Evolutionary conservation across 92 coral and sea anemone species (phyloP).

Genomic region (Nematostella vectensis): DNA sequence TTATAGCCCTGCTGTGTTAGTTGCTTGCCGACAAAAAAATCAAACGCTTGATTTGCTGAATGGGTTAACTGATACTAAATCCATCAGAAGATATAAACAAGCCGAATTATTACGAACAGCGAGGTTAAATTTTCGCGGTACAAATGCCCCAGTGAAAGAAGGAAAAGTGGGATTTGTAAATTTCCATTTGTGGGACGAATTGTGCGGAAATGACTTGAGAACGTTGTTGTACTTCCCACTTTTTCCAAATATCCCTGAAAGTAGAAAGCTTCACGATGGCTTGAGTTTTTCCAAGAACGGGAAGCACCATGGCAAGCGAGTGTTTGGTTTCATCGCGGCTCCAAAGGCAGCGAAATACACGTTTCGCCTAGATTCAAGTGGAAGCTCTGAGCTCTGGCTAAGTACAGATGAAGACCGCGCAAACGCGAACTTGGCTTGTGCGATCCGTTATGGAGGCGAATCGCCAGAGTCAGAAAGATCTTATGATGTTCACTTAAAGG

Average conservation of each 20-base stretch:
- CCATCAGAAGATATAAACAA: too few relatives aligned
- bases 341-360: slow-evolving; percentile 19
- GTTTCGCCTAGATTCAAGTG: slow-evolving; percentile 51
- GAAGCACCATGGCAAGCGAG: slow-evolving; percentile 53
- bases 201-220: slow-evolving; percentile 60
- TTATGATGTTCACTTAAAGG: neutral
- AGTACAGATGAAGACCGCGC: slow-evolving; percentile 49
- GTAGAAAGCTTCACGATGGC: slow-evolving; percentile 23
- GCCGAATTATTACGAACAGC: neutral
- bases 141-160: slow-evolving; percentile 3
- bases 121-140: neutral
- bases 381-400: slow-evolving; percentile 73
- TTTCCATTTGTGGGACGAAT: slow-evolving; percentile 63
- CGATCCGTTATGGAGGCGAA: too few relatives aligned
- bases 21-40: too few relatives aligned
- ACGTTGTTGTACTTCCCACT: slow-evolving; percentile 38
- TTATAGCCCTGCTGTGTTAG: too few relatives aligned
- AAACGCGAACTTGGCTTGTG: too few relatives aligned
- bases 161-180: slow-evolving; percentile 34
- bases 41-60: too few relatives aligned
- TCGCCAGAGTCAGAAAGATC: too few relatives aligned
- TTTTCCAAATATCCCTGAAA: slow-evolving; percentile 75
- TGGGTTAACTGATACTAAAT: too few relatives aligned
- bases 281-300: slow-evolving; percentile 20
- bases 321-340: slow-evolving; percentile 68